Conservation (phyloP, 2,113 vertebrate genomes). For the Baryphthengus martii region DNA sequence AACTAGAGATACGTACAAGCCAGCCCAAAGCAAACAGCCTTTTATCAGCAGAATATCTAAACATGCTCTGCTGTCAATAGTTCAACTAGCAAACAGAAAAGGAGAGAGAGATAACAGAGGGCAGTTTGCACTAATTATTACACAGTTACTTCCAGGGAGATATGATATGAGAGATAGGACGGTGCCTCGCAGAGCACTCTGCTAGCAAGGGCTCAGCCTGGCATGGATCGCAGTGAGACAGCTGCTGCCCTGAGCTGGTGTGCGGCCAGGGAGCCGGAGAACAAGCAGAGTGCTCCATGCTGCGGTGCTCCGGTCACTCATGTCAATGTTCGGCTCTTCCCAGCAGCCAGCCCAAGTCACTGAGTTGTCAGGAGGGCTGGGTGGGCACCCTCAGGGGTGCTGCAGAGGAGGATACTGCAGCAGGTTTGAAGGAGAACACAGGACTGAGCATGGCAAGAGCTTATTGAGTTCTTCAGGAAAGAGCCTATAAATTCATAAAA, state of each 20-base stretch:
- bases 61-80: neutral
- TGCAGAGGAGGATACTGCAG: neutral
- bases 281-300: neutral
- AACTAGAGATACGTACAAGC: neutral
- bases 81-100: neutral
- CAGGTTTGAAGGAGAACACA: neutral
- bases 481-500: neutral
- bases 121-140: neutral
- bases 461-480: neutral
- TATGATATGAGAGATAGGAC: neutral
- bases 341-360: neutral
- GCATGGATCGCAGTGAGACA: fast-evolving
- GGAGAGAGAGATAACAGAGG: neutral
- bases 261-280: fast-evolving
- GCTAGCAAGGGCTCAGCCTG: neutral
- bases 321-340: neutral
- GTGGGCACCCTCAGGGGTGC: neutral
- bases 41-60: constrained; percentile 39
- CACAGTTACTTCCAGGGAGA: constrained; percentile 10
- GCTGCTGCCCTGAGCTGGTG: neutral
- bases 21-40: constrained; percentile 7
- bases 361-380: neutral
- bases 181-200: fast-evolving
- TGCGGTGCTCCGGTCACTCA: fast-evolving
- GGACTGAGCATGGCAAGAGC: neutral